Evolutionary conservation across 2,888 invertebrate genomes (phyloP).

Genomic region (Fabriciana adippe): DNA sequence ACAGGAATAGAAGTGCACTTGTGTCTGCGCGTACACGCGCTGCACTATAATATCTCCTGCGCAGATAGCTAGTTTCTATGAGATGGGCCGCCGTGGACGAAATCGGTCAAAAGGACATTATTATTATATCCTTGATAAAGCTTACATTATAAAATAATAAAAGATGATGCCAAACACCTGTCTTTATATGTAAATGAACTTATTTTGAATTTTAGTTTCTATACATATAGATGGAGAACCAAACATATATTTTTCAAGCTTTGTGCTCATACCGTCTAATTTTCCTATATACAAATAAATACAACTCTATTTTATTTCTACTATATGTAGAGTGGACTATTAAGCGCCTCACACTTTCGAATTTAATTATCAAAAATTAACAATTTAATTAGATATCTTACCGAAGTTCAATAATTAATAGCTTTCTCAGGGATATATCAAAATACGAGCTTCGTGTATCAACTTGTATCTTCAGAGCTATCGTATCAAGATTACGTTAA

Average conservation of each 20-base stretch:
- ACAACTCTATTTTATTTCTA: neutral
- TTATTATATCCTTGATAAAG: too few species aligned
- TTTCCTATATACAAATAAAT: conserved; percentile 1
- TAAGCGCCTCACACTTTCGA: conserved; percentile 12
- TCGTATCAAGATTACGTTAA: conserved; percentile 18
- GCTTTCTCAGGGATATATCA: neutral
- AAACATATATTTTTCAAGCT: neutral
- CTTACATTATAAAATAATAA: too few species aligned
- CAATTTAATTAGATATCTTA: conserved; percentile 13
- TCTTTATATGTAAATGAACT: too few species aligned
- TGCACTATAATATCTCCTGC: too few species aligned
- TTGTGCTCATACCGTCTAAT: neutral
- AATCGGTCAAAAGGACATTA: too few species aligned
- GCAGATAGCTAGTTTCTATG: too few species aligned
- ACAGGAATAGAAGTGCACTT: too few species aligned
- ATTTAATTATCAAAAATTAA: conserved; percentile 16
- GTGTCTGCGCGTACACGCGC: too few species aligned
- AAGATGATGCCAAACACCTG: too few species aligned
- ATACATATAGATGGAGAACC: too few species aligned
- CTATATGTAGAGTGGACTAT: conserved; percentile 7
- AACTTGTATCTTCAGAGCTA: conserved; percentile 7
- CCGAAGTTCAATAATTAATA: conserved; percentile 12
- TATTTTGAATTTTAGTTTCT: too few species aligned
- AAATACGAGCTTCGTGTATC: neutral
- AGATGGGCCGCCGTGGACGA: too few species aligned